phyloP scores from a whole-genome alignment of 1,140 invertebrate species.

The Cyrtorhinus lividipennis region DNA sequence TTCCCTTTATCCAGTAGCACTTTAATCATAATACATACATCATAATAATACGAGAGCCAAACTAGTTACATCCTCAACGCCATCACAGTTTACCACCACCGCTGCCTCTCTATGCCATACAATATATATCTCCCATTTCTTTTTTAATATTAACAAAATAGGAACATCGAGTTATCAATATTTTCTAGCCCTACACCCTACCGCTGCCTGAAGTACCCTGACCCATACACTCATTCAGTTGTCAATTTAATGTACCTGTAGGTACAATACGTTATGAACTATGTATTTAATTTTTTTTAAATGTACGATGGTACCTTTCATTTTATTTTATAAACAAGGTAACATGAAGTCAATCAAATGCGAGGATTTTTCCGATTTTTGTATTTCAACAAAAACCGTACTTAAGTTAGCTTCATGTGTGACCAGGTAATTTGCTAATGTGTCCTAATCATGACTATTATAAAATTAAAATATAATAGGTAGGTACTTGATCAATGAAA shows the following conservation, averaged over 20 bases:
- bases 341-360: constrained; percentile 7
- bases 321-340: not conserved
- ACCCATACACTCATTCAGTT: not conserved
- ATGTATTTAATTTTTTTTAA: too few species aligned
- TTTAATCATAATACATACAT: too few species aligned
- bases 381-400: constrained; percentile 5
- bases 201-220: constrained; percentile 8
- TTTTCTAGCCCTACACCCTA: not conserved
- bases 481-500: constrained; percentile 7
- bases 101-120: constrained; percentile 14
- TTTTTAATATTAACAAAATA: constrained; percentile 17
- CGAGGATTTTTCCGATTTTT: constrained; percentile 5
- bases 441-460: constrained; percentile 2
- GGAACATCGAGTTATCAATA: constrained; percentile 17
- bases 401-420: not conserved
- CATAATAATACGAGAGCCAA: constrained; percentile 3
- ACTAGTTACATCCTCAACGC: not conserved
- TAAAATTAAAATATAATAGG: constrained; percentile 2
- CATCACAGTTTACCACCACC: constrained; percentile 20
- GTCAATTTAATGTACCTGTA: too few species aligned
- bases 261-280: too few species aligned
- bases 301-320: too few species aligned
- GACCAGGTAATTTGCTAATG: not conserved
- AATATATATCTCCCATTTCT: constrained; percentile 10
- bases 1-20: too few species aligned